Evolutionary conservation across 2,113 vertebrate genomes (phyloP).

Genomic region (Oncorhynchus nerka): DNA sequence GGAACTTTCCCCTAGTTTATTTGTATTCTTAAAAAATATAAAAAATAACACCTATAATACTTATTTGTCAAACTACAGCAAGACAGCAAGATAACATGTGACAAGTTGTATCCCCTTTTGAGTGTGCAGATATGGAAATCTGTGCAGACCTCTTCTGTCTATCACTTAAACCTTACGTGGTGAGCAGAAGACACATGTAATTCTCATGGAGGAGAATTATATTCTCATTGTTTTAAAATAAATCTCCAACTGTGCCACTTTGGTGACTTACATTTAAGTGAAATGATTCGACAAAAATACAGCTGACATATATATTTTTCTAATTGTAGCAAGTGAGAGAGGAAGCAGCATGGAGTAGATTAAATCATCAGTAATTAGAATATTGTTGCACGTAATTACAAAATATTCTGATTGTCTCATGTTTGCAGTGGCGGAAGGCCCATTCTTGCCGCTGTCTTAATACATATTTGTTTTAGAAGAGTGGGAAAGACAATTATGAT

Average conservation of each 20-base stretch:
- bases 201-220: slow-evolving; percentile 76
- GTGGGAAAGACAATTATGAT: slow-evolving; percentile 90
- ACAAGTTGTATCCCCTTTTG: slow-evolving; percentile 12
- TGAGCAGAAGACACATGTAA: slow-evolving; percentile 46
- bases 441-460: slow-evolving; percentile 84
- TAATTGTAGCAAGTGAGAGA: slow-evolving; percentile 84
- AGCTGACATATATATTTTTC: slow-evolving; percentile 92
- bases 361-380: slow-evolving; percentile 96
- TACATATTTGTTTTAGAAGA: slow-evolving; percentile 92
- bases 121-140: slow-evolving; percentile 57
- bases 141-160: slow-evolving; percentile 51
- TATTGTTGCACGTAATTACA: slow-evolving; percentile 86
- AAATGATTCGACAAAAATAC: slow-evolving; percentile 84
- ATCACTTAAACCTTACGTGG: slow-evolving; percentile 58
- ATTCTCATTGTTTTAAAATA: slow-evolving; percentile 81
- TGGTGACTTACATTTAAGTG: slow-evolving; percentile 79
- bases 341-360: slow-evolving; percentile 85
- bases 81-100: neutral
- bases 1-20: neutral
- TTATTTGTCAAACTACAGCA: slow-evolving; percentile 35
- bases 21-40: slow-evolving; percentile 1
- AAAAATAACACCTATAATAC: slow-evolving; percentile 9
- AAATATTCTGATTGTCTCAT: slow-evolving; percentile 88
- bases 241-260: slow-evolving; percentile 83
- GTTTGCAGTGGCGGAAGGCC: slow-evolving; percentile 87